These are phyloP conservation scores for Parthenolecanium corni DNA, from an alignment of 2,888 invertebrate species.

Conservation along the genomic window DNA sequence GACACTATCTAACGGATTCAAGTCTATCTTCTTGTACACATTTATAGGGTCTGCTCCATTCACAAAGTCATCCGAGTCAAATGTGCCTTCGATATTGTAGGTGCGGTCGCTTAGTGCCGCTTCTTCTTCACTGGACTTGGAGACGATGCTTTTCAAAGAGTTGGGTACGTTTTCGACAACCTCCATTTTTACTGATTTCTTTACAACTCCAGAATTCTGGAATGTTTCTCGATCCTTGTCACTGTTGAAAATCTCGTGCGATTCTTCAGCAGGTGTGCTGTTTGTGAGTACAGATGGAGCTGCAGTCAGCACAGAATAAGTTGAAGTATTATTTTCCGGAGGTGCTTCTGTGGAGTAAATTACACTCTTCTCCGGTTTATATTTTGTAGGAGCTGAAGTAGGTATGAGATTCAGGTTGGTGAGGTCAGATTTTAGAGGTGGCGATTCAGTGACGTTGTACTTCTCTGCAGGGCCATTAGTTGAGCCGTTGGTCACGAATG, in stretches of 20 bases:
- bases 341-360: neutral
- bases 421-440: slow-evolving; percentile 29
- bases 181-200: neutral
- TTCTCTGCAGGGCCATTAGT: neutral
- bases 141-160: slow-evolving; percentile 13
- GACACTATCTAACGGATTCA: slow-evolving; percentile 2
- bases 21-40: slow-evolving; percentile 30
- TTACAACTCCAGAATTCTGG: slow-evolving; percentile 25
- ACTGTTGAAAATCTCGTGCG: slow-evolving; percentile 32
- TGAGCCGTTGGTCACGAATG: slow-evolving; percentile 3
- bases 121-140: slow-evolving; percentile 16
- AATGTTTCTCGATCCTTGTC: slow-evolving; percentile 31
- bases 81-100: slow-evolving; percentile 14
- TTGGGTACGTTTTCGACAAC: neutral
- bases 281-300: neutral
- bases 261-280: slow-evolving; percentile 29
- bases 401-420: slow-evolving; percentile 4
- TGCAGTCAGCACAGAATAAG: neutral
- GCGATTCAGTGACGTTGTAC: neutral
- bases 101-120: slow-evolving; percentile 3
- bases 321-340: neutral
- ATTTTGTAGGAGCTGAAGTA: neutral
- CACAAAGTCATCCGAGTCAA: slow-evolving; percentile 9
- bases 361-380: neutral
- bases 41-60: slow-evolving; percentile 6